Evolutionary conservation across 2,113 vertebrate genomes (phyloP).

Genomic region (Syngnathus scovelli): DNA sequence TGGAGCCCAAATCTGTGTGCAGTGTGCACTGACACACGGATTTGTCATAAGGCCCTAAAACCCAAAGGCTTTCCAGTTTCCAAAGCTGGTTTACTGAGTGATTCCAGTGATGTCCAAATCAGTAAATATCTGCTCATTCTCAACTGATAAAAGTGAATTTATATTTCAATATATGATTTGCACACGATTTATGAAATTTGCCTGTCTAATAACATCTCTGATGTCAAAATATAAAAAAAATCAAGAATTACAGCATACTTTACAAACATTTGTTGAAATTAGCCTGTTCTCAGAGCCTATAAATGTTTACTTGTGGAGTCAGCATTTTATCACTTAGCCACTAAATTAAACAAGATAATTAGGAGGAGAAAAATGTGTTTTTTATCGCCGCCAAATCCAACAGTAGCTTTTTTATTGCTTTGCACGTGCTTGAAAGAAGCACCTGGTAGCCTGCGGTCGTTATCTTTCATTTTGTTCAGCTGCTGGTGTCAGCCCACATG

Average conservation of each 20-base stretch:
- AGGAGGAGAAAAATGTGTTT: not conserved
- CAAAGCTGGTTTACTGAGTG: constrained; percentile 7
- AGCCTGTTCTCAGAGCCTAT: too few species aligned
- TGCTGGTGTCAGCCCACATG: constrained; percentile 60
- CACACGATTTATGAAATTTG: too few species aligned
- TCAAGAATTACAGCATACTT: too few species aligned
- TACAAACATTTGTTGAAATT: too few species aligned
- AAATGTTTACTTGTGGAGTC: too few species aligned
- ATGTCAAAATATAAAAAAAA: too few species aligned
- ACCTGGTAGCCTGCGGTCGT: constrained; percentile 65
- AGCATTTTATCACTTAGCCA: too few species aligned
- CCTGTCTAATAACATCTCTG: too few species aligned
- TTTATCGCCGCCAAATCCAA: not conserved
- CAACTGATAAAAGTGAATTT: not conserved
- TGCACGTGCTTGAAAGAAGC: constrained; percentile 36
- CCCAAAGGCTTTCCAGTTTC: constrained; percentile 12
- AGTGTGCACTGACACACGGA: constrained; percentile 24
- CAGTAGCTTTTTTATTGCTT: not conserved
- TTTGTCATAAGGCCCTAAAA: constrained; percentile 20
- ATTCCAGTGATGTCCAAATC: constrained; percentile 5
- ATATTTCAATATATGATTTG: too few species aligned
- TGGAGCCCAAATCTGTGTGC: constrained; percentile 57
- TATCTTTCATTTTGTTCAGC: constrained; percentile 61
- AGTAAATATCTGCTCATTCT: not conserved
- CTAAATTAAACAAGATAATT: not conserved